Evolutionary conservation across 2,797 vertebrate genomes (phyloP).

Genomic region (Anguilla anguilla): DNA sequence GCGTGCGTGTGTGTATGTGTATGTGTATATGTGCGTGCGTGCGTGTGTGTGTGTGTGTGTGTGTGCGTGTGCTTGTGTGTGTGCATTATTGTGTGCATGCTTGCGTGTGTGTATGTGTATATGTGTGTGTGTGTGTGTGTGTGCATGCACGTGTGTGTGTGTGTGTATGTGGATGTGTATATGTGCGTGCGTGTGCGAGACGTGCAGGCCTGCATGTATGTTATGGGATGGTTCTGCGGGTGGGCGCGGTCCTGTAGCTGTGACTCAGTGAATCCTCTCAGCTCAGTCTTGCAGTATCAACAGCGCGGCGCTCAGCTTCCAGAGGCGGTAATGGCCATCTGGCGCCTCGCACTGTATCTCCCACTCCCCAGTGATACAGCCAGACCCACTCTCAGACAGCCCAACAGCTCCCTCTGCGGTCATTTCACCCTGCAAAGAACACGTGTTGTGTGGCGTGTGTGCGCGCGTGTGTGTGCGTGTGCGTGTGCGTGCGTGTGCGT

Average conservation of each 20-base stretch:
- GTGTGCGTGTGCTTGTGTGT: conserved; percentile 34
- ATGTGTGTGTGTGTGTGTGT: conserved; percentile 23
- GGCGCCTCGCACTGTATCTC: conserved; percentile 1
- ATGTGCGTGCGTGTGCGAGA: conserved; percentile 11
- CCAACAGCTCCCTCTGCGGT: conserved; percentile 35
- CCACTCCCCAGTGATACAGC: background rate
- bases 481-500: background rate
- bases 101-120: background rate
- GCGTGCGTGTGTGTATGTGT: background rate
- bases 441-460: background rate
- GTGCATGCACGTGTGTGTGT: conserved; percentile 49
- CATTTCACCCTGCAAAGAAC: conserved; percentile 3
- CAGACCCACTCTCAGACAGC: conserved; percentile 16
- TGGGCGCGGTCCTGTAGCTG: conserved; percentile 12
- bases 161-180: background rate
- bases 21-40: conserved; percentile 45
- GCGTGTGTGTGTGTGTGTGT: conserved; percentile 27
- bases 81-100: too few relatives aligned
- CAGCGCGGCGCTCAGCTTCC: background rate
- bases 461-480: background rate
- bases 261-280: conserved; percentile 18
- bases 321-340: background rate
- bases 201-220: background rate
- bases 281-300: background rate
- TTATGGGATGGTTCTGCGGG: conserved; percentile 19